These are phyloP conservation scores for Prionailurus bengalensis DNA, from an alignment of 2,113 vertebrate species.

Conservation along the genomic window DNA sequence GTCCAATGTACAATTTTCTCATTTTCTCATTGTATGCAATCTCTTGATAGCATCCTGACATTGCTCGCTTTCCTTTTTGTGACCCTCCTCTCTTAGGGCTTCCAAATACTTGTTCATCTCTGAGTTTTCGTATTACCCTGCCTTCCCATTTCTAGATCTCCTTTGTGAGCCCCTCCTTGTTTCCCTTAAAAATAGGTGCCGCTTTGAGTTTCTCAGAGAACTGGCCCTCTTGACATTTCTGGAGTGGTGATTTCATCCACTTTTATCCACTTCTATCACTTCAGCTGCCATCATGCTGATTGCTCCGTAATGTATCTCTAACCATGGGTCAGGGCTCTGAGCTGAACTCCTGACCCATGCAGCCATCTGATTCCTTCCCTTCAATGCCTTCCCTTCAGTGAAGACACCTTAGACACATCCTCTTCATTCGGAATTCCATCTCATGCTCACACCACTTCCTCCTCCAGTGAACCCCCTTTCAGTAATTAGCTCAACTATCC, in stretches of 20 bases:
- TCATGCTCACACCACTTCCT: neutral
- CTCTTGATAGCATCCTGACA: neutral
- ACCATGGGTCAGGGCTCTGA: neutral
- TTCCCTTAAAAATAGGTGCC: neutral
- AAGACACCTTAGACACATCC: neutral
- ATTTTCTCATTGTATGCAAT: neutral
- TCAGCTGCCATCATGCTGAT: neutral
- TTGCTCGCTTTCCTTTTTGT: neutral
- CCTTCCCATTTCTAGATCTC: neutral
- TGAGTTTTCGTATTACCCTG: neutral
- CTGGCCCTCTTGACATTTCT: neutral
- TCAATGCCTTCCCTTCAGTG: neutral
- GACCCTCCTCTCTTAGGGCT: neutral
- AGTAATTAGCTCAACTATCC: neutral
- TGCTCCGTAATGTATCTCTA: neutral
- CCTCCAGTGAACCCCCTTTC: neutral
- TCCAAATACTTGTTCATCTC: neutral
- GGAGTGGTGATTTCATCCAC: neutral
- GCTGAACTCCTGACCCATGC: neutral
- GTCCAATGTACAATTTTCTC: neutral
- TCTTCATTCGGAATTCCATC: neutral
- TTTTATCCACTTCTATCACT: neutral
- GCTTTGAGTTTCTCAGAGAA: neutral
- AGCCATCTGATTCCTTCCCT: neutral
- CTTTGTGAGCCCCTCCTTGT: neutral